Base-by-base conservation (phyloP, 2,888 invertebrate genomes). In the Microdon myrmicae region DNA sequence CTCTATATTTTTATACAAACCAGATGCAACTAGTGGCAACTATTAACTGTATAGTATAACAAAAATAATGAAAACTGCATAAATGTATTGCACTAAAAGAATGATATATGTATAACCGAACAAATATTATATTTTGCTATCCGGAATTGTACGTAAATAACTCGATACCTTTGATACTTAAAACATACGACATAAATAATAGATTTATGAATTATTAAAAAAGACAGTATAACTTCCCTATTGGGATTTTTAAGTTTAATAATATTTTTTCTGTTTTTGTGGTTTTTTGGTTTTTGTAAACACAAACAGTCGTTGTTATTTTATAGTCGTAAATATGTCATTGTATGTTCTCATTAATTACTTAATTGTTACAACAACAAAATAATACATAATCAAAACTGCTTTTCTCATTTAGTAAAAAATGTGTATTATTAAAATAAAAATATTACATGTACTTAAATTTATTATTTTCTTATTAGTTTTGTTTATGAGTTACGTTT, bases 91-190 rank as follows among this genome's bases (percentile, higher is more conserved):
- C 61, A 51, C 47, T 64, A 64, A 58, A 20, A 32, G n/a, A 64
- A 28, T 4, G 12, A 7, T 12, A 53, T 53, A 61, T 51, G 29
- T 64, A n/a, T n/a, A 64, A 64, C 53, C 56, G 43, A 64, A 64
- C 37, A 34, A 58, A 58, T 56, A 47, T 58, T 58, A 51, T 64
- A 64, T 64, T 64, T 64, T 64, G 58, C 64, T 64, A 64, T 53
- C 51, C 41, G 56, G 53, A 56, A 64, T 64, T 58, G 64, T 64
- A 53, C 26, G 25, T 17, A 32, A 51, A 58, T 29, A 10, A 45
- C 7, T 10, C 29, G 2, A 47, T 19, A 34, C 28, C 37, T 64
- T 64, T 51, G 39, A 64, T 56, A 64, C 56, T 64, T 64, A 51
- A 56, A 41, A 12, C 16, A 20, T 34, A 12, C 17, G 22, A 35